These are phyloP conservation scores for Eupithecia subfuscata DNA, from an alignment of 2,888 invertebrate species.

Conservation along the genomic window DNA sequence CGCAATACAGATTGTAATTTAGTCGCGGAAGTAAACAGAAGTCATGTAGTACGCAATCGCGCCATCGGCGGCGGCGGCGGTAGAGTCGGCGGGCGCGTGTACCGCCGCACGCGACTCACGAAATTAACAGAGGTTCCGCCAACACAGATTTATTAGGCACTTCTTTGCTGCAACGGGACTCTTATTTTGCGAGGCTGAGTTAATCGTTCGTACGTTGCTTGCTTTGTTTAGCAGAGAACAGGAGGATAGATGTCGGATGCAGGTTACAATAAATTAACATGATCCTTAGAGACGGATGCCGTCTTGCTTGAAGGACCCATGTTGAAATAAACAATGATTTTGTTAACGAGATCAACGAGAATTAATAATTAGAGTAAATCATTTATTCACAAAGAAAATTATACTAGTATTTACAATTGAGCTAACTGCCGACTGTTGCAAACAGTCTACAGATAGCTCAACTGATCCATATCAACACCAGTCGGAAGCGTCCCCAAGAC, in stretches of 20 bases:
- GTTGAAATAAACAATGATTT: background rate
- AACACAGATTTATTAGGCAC: constrained; percentile 8
- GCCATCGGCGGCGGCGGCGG: constrained; percentile 44
- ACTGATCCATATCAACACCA: too few relatives aligned
- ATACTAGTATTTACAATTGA: too few relatives aligned
- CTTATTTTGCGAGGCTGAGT: constrained; percentile 2
- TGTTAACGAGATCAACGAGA: background rate
- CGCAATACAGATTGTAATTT: constrained; percentile 69
- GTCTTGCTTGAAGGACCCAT: background rate
- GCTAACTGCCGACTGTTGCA: too few relatives aligned
- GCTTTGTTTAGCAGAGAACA: background rate
- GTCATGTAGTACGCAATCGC: constrained; percentile 62
- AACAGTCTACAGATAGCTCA: too few relatives aligned
- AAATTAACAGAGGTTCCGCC: constrained; percentile 32
- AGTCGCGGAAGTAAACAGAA: constrained; percentile 70
- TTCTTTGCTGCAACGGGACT: background rate
- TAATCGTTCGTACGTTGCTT: constrained; percentile 1
- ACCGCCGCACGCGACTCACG: constrained; percentile 37
- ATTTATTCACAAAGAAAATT: too few relatives aligned
- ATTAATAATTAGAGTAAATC: too few relatives aligned
- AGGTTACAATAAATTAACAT: background rate
- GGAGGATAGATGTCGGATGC: background rate
- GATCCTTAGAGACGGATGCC: too few relatives aligned
- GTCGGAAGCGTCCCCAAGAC: too few relatives aligned
- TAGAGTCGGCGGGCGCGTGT: constrained; percentile 36